Base-by-base conservation (phyloP, 2,113 vertebrate genomes). In the Heterocephalus glaber region DNA sequence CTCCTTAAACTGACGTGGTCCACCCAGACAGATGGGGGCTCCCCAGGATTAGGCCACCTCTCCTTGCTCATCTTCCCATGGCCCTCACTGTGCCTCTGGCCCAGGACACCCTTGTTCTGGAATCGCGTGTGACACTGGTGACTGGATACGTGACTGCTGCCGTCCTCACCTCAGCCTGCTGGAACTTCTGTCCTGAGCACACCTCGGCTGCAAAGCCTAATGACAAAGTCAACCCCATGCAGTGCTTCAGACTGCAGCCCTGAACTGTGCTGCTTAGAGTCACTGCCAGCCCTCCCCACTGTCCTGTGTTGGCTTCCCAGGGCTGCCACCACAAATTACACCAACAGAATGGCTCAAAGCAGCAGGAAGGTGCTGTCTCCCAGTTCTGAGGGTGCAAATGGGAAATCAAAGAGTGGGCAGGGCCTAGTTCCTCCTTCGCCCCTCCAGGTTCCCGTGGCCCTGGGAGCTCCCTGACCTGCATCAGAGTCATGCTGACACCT, bases 321-420 rank as follows among this genome's bases (percentile, higher is more conserved):
- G 22, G 65, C 35, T 33, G 20, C 30, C 4, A 2, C 47, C 60
- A 52, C 17, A n/a, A 81, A 86, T 30, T 4, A 9, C 24, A 14
- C n/a, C 44, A 87, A 20, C 0, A 0, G 5, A 28, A 0, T 0
- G n/a, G 44, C 28, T 66, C 41, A 22, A 56, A 54, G 44, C 44
- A n/a, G 24, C 28, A 77, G 35, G 52, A 16, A 38, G 0, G 0
- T 38, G 28, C 1, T 19, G 2, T n/a, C 74, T 90, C 82, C 12
- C 4, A 52, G 30, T 52, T 63, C 33, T 24, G 47, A 79, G 61
- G 11, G 76, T 2, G 2, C n/a, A 63, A 77, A 26, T 14, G 35
- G 11, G 74, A 86, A 63, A 44, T 11, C 38, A 7, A 6, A n/a
- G 49, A 44, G 68, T 3, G 0, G 7, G 33, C 47, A 61, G 68